Percentiles rank a stretch among this genome's conserved stretches.
Conservation (phyloP, 2,113 vertebrate species). For the Nothoprocta perdicaria region DNA sequence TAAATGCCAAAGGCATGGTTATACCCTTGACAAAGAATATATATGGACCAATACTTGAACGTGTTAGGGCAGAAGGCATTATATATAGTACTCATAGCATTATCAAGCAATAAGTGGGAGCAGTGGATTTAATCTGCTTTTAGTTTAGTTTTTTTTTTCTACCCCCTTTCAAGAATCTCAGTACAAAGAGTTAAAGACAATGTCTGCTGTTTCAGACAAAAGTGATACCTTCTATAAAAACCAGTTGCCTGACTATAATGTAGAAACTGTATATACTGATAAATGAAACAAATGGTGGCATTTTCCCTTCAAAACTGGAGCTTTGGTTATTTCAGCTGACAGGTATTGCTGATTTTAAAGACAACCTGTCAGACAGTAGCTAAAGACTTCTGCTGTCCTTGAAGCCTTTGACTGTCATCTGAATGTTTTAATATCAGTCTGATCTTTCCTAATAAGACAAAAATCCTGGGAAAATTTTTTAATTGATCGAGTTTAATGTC, state of each 20-base stretch:
- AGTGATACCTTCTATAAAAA: neutral
- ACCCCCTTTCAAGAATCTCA: neutral
- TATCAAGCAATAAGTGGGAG: conserved; percentile 62
- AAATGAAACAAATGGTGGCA: neutral
- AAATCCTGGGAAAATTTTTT: neutral
- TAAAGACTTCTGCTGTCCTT: neutral
- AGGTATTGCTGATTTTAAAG: neutral
- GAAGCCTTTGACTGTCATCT: neutral
- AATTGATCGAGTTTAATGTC: neutral
- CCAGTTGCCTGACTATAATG: neutral
- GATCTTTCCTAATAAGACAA: neutral
- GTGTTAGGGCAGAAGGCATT: conserved; percentile 89
- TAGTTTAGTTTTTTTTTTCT: neutral
- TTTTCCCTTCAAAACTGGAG: neutral
- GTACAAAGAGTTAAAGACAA: neutral
- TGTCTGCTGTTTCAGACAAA: neutral
- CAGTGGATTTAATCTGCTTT: neutral
- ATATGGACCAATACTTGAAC: conserved; percentile 86
- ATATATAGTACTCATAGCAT: conserved; percentile 81
- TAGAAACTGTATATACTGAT: neutral
- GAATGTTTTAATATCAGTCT: neutral
- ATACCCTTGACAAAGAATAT: conserved; percentile 89
- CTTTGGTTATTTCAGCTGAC: neutral
- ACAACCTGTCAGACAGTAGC: neutral
- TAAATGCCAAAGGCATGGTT: conserved; percentile 88